Conservation (phyloP, 2,797 vertebrate species). For the Pseudomugil tenellus region DNA sequence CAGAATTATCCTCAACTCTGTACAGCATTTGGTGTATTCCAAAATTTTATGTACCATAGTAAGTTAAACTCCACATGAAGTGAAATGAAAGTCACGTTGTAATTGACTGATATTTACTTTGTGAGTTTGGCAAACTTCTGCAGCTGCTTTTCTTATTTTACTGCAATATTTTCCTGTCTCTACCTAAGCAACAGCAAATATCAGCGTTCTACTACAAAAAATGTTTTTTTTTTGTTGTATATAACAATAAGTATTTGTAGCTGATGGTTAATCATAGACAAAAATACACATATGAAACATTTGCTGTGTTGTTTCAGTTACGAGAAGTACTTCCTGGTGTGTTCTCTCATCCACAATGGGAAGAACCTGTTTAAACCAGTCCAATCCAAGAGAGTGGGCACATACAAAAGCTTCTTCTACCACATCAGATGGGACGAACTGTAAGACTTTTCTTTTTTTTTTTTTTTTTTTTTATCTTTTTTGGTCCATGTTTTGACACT, state of each 20-base stretch:
- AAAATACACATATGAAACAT: background rate
- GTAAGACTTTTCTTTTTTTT: slow-evolving; percentile 79
- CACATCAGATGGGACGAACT: slow-evolving; percentile 98
- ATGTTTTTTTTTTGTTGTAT: background rate
- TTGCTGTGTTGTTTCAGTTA: slow-evolving; percentile 82
- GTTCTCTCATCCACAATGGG: slow-evolving; percentile 93
- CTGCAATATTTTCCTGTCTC: background rate
- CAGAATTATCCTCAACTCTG: background rate
- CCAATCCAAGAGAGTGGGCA: slow-evolving; percentile 97
- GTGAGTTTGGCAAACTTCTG: background rate
- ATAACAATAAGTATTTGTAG: background rate
- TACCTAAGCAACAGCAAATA: background rate
- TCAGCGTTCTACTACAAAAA: background rate
- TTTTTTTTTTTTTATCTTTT: background rate
- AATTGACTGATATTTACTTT: background rate
- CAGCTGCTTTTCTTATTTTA: background rate
- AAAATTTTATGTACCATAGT: background rate
- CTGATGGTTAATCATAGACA: background rate
- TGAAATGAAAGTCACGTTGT: background rate
- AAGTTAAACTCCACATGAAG: background rate
- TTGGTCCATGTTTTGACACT: background rate
- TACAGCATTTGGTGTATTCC: background rate
- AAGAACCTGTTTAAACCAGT: slow-evolving; percentile 95
- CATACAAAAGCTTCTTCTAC: slow-evolving; percentile 97
- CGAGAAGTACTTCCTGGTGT: slow-evolving; percentile 97